Evolutionary conservation across 1,140 invertebrate genomes (phyloP), one percentile per base, ranked within the genome.

Genomic region (Papilio helenus): DNA sequence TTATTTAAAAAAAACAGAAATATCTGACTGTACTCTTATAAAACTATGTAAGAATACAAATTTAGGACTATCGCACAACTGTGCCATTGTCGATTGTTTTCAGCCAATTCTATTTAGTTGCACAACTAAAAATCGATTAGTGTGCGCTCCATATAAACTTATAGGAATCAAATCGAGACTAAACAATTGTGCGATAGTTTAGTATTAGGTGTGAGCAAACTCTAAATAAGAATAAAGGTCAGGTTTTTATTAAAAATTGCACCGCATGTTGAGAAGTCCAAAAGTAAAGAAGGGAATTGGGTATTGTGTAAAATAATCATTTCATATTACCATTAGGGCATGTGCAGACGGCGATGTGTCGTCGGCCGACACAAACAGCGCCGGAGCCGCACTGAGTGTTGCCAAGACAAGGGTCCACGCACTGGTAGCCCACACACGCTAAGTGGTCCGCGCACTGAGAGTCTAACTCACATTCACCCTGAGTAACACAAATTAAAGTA

Each of bases 291-390:
- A 1, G 34, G 34, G 7, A 39, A 39, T 8, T 8, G 34, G 7
- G 34, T 39, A 39, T 39, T 8, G 4, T 39, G n/a, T 55, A 20
- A 55, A 55, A 55, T 55, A 20, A 20, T 1, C 7, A 18, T 2
- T n/a, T 20, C 2, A 44, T 61, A 29, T 96, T 97, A 74, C 98
- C 98, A 46, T 96, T 94, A 0, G 97, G 97, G 87, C 98, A 99
- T 1, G 97, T 97, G 89, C 98, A 98, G 16, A 98, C 97, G 2
- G 98, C 97, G 68, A 98, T 96, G 88, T 98, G 98, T 51, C 97
- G 95, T 16, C 97, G 94, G 0, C 96, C 95, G 83, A 96, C 96
- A 81, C 96, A 97, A 23, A 95, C 92, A 18, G 96, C 96, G 2
- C 96, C 96, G 0, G 95, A 93, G 55, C 97, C 97, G 85, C 98